Conservation (phyloP, 2,888 invertebrate species). For the Gortyna flavago region DNA sequence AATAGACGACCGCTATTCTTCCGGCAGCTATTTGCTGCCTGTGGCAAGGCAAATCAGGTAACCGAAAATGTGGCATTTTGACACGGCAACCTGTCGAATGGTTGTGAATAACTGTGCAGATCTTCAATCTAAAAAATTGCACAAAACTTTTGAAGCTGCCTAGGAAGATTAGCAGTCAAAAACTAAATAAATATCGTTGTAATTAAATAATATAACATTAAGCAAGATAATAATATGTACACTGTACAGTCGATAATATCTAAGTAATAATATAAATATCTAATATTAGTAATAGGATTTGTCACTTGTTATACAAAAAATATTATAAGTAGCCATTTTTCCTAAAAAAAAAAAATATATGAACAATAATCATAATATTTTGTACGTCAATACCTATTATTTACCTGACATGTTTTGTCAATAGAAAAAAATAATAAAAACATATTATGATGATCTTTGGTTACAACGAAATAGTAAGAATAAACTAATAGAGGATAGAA, state of each 20-base stretch:
- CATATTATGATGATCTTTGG: slow-evolving; percentile 16
- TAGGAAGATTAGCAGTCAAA: too few relatives aligned
- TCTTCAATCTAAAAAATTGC: too few relatives aligned
- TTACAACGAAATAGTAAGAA: slow-evolving; percentile 3
- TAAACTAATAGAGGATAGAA: not conserved
- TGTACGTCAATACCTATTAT: not conserved
- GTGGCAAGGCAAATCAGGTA: too few relatives aligned
- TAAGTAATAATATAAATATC: not conserved
- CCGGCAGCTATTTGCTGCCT: too few relatives aligned
- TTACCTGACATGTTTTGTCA: not conserved
- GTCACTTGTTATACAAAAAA: not conserved
- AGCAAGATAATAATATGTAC: slow-evolving; percentile 12
- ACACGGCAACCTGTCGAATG: too few relatives aligned
- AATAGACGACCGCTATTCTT: too few relatives aligned
- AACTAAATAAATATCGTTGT: slow-evolving; percentile 1
- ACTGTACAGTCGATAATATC: slow-evolving; percentile 7
- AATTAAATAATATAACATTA: not conserved
- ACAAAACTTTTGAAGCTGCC: too few relatives aligned
- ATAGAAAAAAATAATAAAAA: not conserved
- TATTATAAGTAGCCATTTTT: not conserved
- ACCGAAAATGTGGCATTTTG: too few relatives aligned
- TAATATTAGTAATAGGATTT: not conserved
- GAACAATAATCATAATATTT: not conserved
- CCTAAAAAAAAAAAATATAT: not conserved
- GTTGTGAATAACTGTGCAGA: too few relatives aligned